Base-by-base conservation (phyloP, 2,113 vertebrate species). In the Merops nubicus region DNA sequence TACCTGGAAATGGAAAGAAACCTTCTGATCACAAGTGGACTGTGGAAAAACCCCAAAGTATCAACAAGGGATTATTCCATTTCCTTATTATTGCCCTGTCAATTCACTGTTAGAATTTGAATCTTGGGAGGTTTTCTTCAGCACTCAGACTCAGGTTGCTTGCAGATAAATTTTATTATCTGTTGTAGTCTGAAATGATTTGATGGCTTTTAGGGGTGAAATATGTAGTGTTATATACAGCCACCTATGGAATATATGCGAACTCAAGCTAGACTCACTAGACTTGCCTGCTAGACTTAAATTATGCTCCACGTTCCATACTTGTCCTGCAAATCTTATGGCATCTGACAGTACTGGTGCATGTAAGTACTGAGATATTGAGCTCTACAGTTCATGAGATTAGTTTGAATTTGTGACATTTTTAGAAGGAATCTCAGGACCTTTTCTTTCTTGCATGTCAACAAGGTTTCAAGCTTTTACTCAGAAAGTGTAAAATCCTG, bases 141-240 rank as follows among this genome's bases (percentile, higher is more conserved):
- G 16, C 67, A 59, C 34, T 70, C 23, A 81, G 14, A 64, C 34
- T 68, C 42, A 15, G 47, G 17, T 3, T 74, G 18, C 26, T 38
- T 26, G 68, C 20, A 81, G 29, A n/a, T 83, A 42, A 82, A 82
- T 78, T 67, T 8, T 54, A 45, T 51, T 53, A 62, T 67, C 50
- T 86, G 8, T 28, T 57, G 23, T 69, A 43, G 29, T 48, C 28
- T 75, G 38, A 54, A 69, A 76, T 53, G 0, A 62, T 90, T 34
- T 68, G 28, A 57, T 74, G 54, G n/a, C 42, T 83, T 97, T 88
- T 43, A 36, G 26, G 51, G 90, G 43, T 42, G 88, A 67, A 87
- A 64, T 72, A 12, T 17, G 19, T 16, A 85, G 4, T 2, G 1
- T 59, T 51, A 34, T 7, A 38, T 51, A 25, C 8, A 78, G 31